Evolutionary conservation across 2,113 vertebrate genomes (phyloP).

Genomic region (Chloropsis hardwickii): DNA sequence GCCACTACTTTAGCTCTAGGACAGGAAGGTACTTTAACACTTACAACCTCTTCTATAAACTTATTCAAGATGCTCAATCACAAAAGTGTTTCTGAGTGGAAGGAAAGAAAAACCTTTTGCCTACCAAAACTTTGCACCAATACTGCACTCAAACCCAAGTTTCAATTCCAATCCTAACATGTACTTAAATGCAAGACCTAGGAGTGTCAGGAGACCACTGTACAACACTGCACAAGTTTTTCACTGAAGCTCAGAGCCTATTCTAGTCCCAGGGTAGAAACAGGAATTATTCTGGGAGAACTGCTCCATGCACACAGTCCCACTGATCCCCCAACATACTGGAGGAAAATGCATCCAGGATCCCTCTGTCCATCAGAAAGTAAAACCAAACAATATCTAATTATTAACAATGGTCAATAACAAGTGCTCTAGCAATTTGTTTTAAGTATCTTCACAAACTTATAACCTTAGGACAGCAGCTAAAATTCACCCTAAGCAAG

Average conservation of each 20-base stretch:
- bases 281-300: not conserved
- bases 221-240: not conserved
- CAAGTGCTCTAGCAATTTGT: not conserved
- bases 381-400: not conserved
- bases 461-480: not conserved
- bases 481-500: not conserved
- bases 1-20: not conserved
- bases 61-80: not conserved
- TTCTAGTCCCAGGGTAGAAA: not conserved
- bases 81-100: not conserved
- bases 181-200: not conserved
- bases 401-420: not conserved
- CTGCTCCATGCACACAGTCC: not conserved
- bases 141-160: not conserved
- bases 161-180: not conserved
- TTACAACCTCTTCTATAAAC: not conserved
- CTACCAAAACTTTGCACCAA: not conserved
- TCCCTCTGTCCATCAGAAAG: not conserved
- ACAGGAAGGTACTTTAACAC: not conserved
- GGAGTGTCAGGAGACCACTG: not conserved
- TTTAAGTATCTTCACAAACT: not conserved
- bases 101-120: not conserved
- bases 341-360: not conserved
- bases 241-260: not conserved
- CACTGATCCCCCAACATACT: not conserved